These are phyloP conservation scores for Ganaspis sp. DNA, from an alignment of 1,140 invertebrate genomes.

Conservation along the genomic window DNA sequence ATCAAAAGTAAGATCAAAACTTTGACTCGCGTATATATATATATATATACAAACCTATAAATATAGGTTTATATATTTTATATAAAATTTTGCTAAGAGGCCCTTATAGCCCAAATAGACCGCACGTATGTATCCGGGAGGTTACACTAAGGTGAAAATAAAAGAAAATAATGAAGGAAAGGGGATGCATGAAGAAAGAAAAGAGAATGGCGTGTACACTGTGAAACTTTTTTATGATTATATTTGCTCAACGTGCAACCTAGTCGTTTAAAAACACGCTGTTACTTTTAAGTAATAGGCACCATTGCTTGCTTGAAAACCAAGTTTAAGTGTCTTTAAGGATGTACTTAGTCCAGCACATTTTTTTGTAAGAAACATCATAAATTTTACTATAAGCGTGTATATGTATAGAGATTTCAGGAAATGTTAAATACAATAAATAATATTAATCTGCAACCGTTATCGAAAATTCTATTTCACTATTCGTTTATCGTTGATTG, in stretches of 20 bases:
- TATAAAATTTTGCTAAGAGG: no score
- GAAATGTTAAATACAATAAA: not conserved
- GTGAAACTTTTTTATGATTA: conserved; percentile 31
- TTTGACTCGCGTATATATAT: no score
- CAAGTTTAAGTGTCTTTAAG: not conserved
- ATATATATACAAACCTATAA: no score
- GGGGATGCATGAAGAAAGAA: not conserved
- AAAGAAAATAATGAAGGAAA: not conserved
- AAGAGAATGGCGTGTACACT: not conserved
- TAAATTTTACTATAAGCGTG: no score
- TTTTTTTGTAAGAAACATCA: no score
- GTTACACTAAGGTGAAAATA: no score
- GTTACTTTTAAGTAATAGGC: conserved; percentile 22
- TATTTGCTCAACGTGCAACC: not conserved
- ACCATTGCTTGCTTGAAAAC: conserved; percentile 1
- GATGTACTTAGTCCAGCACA: not conserved
- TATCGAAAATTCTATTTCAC: not conserved
- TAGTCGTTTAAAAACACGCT: not conserved
- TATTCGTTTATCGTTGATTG: not conserved
- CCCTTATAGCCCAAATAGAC: no score
- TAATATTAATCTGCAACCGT: not conserved
- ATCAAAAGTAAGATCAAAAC: no score
- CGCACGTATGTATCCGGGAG: no score
- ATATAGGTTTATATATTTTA: no score
- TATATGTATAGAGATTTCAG: not conserved